Conservation (phyloP, 1,140 invertebrate species). For the Zaprionus tsacasi region DNA sequence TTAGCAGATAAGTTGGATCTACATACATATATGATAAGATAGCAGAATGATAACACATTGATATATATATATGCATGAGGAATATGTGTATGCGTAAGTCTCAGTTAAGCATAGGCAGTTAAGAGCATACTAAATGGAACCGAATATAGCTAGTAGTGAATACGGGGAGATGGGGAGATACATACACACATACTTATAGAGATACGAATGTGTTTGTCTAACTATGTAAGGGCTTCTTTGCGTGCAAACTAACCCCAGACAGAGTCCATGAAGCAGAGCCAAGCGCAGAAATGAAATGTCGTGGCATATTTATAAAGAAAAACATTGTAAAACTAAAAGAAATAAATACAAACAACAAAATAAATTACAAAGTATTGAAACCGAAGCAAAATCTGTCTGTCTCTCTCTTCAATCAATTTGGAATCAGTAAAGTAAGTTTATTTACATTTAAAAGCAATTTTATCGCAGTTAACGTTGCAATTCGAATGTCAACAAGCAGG, state of each 20-base stretch:
- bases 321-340: slow-evolving; percentile 67
- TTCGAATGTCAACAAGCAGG: slow-evolving; percentile 6
- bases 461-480: slow-evolving; percentile 4
- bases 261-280: slow-evolving; percentile 53
- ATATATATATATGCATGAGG: slow-evolving; percentile 64
- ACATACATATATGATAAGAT: slow-evolving; percentile 29
- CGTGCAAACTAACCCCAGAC: slow-evolving; percentile 24
- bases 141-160: slow-evolving; percentile 34
- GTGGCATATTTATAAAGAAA: slow-evolving; percentile 70
- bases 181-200: slow-evolving; percentile 12
- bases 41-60: slow-evolving; percentile 12
- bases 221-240: slow-evolving; percentile 59
- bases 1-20: slow-evolving; percentile 41
- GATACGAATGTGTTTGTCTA: slow-evolving; percentile 37
- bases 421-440: slow-evolving; percentile 20
- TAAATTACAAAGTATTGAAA: slow-evolving; percentile 51
- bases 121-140: slow-evolving; percentile 48
- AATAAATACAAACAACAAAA: slow-evolving; percentile 46
- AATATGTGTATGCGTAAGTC: slow-evolving; percentile 48
- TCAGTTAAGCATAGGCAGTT: slow-evolving; percentile 50
- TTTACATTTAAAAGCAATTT: not conserved
- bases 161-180: slow-evolving; percentile 41
- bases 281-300: slow-evolving; percentile 22
- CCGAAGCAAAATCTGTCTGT: not conserved
- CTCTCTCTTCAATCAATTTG: not conserved